These are phyloP conservation scores for Polyommatus iphigenia DNA, from an alignment of 2,888 invertebrate genomes.

Conservation along the genomic window DNA sequence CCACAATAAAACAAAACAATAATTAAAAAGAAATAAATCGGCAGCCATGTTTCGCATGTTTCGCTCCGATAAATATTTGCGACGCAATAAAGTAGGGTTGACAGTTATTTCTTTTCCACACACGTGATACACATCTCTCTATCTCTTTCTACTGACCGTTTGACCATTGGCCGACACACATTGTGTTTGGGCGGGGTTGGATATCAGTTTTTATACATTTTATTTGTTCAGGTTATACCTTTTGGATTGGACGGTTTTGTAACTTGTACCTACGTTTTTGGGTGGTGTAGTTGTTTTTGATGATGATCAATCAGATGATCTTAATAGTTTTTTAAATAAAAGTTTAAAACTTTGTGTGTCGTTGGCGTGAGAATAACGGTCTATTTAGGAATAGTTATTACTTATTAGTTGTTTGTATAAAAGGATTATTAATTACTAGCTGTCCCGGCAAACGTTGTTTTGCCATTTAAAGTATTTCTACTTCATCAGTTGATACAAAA, in stretches of 20 bases:
- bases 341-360: too few species aligned
- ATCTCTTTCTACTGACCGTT: slow-evolving; percentile 60
- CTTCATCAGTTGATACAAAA: too few species aligned
- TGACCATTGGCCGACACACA: slow-evolving; percentile 66
- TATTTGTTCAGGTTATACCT: background rate
- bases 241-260: background rate
- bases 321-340: too few species aligned
- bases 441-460: too few species aligned
- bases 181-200: slow-evolving; percentile 21
- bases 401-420: too few species aligned
- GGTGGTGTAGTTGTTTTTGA: background rate
- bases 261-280: background rate
- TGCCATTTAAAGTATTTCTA: too few species aligned
- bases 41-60: background rate
- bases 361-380: too few species aligned
- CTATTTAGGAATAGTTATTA: too few species aligned
- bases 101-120: slow-evolving; percentile 37
- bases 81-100: background rate
- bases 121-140: slow-evolving; percentile 43
- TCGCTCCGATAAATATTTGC: slow-evolving; percentile 2
- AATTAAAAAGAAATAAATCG: background rate
- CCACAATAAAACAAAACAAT: too few species aligned
- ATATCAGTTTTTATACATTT: background rate
- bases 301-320: too few species aligned
- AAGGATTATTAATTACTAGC: too few species aligned